phyloP scores from a whole-genome alignment of 1,140 invertebrate genomes.

The Harpegnathos saltator region DNA sequence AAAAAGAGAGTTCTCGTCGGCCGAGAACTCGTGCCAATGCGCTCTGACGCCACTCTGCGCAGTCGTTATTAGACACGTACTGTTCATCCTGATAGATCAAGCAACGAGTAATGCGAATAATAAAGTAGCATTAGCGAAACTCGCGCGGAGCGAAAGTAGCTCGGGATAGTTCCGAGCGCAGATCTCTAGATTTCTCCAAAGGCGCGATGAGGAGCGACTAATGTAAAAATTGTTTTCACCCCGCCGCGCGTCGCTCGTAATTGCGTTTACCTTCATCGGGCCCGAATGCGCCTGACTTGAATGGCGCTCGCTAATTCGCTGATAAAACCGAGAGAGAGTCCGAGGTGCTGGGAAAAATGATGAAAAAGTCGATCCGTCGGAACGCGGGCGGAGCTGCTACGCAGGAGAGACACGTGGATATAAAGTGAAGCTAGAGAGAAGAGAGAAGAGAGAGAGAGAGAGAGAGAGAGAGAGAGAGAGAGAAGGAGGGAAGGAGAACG shows the following conservation, averaged over 20 bases:
- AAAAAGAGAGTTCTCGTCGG: not conserved
- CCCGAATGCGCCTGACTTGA: slow-evolving; percentile 25
- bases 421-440: slow-evolving; percentile 34
- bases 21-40: not conserved
- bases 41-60: not conserved
- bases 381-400: slow-evolving; percentile 24
- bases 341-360: slow-evolving; percentile 54
- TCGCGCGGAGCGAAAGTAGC: slow-evolving; percentile 29
- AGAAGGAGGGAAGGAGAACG: not conserved
- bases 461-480: not conserved
- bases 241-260: slow-evolving; percentile 27
- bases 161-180: slow-evolving; percentile 1
- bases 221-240: slow-evolving; percentile 57
- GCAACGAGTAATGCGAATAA: slow-evolving; percentile 36
- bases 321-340: slow-evolving; percentile 56
- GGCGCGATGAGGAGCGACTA: slow-evolving; percentile 29
- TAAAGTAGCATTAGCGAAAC: slow-evolving; percentile 52
- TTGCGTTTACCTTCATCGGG: slow-evolving; percentile 55
- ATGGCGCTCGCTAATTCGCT: slow-evolving; percentile 50
- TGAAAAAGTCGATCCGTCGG: slow-evolving; percentile 43
- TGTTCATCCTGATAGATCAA: slow-evolving; percentile 27
- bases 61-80: slow-evolving; percentile 22
- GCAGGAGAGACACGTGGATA: slow-evolving; percentile 54
- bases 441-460: not conserved
- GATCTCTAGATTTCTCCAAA: slow-evolving; percentile 35